Percentiles rank a stretch among this genome's conserved stretches.
Conservation (phyloP, 2,113 vertebrate species). For the Eulacestoma nigropectus region DNA sequence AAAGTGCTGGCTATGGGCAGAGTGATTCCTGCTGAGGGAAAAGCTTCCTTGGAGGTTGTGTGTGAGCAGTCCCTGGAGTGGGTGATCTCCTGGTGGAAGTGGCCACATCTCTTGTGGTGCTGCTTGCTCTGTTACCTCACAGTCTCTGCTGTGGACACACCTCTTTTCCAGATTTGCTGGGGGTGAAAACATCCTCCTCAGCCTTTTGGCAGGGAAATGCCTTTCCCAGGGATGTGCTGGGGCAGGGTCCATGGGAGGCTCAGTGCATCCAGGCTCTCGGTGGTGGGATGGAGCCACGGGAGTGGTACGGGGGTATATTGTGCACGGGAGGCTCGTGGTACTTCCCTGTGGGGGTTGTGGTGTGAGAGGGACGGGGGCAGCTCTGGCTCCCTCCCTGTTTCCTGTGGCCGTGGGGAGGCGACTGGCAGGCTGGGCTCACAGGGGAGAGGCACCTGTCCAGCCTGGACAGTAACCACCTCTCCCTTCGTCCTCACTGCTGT, state of each 20-base stretch:
- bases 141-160: neutral
- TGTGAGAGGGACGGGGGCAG: rapidly evolving
- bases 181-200: neutral
- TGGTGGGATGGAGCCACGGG: neutral
- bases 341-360: neutral
- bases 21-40: neutral
- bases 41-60: neutral
- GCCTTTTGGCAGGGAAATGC: neutral
- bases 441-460: neutral
- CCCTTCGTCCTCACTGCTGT: neutral
- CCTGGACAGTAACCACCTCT: neutral
- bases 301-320: neutral
- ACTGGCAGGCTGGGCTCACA: neutral
- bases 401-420: neutral
- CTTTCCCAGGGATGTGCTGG: neutral
- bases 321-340: neutral
- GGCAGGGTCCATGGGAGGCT: neutral
- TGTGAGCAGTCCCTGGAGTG: neutral
- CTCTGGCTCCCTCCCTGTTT: neutral
- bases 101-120: neutral
- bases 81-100: neutral
- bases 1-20: neutral
- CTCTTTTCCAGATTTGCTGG: neutral
- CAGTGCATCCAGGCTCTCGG: neutral
- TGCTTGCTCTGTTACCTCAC: neutral